A percentile compares a stretch with the other conserved stretches of the same genome.
These are phyloP conservation scores for Clavelina lepadiformis DNA, from an alignment of 23 tunicate genomes.

Conservation along the genomic window DNA sequence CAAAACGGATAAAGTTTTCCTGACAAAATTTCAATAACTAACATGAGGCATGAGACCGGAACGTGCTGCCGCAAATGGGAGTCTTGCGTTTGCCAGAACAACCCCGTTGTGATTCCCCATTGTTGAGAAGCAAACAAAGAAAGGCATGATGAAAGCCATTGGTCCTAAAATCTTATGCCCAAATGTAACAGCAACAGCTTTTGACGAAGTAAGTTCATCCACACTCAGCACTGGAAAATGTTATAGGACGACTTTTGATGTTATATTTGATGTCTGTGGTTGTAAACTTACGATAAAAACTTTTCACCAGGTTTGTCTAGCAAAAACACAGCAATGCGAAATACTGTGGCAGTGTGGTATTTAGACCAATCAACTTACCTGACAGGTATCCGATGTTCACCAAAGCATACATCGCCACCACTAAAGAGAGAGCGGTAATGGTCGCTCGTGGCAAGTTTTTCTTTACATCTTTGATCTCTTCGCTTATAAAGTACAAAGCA, in stretches of 20 bases:
- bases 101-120: constrained; percentile 51
- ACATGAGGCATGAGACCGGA: constrained; percentile 51
- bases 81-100: constrained; percentile 16
- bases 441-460: constrained; percentile 39
- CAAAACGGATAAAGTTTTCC: too few species aligned
- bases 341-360: not conserved
- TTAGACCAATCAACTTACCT: constrained; percentile 30
- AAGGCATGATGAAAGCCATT: constrained; percentile 51
- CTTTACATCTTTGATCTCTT: constrained; percentile 42
- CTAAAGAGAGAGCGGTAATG: constrained; percentile 9
- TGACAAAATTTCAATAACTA: too few species aligned
- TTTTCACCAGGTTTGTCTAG: not conserved
- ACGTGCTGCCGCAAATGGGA: constrained; percentile 45
- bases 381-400: constrained; percentile 69
- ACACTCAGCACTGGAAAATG: constrained; percentile 38
- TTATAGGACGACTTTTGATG: too few species aligned
- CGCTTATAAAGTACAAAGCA: constrained; percentile 13
- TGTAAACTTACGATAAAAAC: too few species aligned
- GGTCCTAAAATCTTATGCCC: constrained; percentile 31
- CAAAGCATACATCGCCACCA: constrained; percentile 28
- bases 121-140: constrained; percentile 44
- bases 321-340: not conserved
- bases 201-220: constrained; percentile 41
- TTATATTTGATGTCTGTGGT: too few species aligned
- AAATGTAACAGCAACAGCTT: constrained; percentile 68